Percentiles rank a stretch among this genome's conserved stretches.
Conservation (phyloP, 2,797 vertebrate genomes). For the Podarcis lilfordi region DNA sequence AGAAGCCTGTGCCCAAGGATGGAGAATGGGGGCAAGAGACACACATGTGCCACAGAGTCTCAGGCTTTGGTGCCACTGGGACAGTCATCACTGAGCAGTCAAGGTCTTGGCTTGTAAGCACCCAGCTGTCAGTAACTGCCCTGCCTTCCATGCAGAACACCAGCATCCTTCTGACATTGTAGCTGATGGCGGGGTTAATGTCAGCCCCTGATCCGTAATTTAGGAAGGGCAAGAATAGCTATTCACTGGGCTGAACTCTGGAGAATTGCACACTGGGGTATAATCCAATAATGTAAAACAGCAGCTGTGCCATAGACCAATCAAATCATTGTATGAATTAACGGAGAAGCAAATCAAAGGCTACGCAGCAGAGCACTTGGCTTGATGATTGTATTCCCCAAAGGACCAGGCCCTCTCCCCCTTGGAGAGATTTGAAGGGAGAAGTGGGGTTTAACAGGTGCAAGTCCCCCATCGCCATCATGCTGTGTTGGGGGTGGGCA, state of each 20-base stretch:
- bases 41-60: no score
- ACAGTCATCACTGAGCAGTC: not conserved
- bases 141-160: not conserved
- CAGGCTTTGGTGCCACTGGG: not conserved
- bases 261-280: conserved; percentile 9
- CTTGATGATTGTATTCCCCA: not conserved
- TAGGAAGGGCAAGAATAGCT: conserved; percentile 10
- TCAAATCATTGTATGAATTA: conserved; percentile 13
- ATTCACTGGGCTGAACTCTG: conserved; percentile 1
- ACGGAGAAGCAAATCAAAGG: conserved; percentile 18
- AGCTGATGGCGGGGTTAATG: conserved; percentile 8
- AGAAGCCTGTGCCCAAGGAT: not conserved
- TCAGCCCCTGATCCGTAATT: conserved; percentile 1
- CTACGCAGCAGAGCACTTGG: not conserved
- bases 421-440: not conserved
- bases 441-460: not conserved
- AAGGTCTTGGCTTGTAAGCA: not conserved
- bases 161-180: not conserved
- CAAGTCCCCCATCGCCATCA: not conserved
- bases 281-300: conserved; percentile 24
- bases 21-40: no score
- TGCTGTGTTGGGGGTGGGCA: not conserved
- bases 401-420: not conserved
- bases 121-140: not conserved
- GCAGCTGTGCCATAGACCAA: conserved; percentile 19